Conservation (phyloP, 2,888 invertebrate genomes). For the Melanostoma scalare region DNA sequence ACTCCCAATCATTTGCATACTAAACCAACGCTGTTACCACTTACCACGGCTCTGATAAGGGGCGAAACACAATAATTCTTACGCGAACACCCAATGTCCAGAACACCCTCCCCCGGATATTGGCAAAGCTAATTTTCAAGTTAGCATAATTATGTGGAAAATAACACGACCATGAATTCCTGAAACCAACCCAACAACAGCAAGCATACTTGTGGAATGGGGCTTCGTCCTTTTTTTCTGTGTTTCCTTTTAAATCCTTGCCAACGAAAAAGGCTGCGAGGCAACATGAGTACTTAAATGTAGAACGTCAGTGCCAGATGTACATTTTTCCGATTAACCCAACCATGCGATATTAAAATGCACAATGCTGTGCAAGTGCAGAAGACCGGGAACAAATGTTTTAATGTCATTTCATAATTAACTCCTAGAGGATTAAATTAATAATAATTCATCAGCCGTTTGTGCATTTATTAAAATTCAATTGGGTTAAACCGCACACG, state of each 20-base stretch:
- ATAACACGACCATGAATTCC: too few species aligned
- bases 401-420: conserved; percentile 70
- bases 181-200: too few species aligned
- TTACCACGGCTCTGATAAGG: too few species aligned
- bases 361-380: conserved; percentile 23
- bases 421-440: conserved; percentile 68
- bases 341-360: conserved; percentile 26
- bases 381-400: conserved; percentile 47
- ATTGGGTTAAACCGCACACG: conserved; percentile 68
- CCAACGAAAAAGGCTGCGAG: not conserved
- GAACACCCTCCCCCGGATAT: too few species aligned
- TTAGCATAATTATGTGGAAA: too few species aligned
- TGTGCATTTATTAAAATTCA: conserved; percentile 69
- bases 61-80: too few species aligned
- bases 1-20: too few species aligned
- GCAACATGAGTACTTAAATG: not conserved
- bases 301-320: conserved; percentile 52
- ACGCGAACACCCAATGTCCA: too few species aligned
- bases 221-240: conserved; percentile 13
- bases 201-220: too few species aligned
- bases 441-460: conserved; percentile 70
- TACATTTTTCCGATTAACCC: conserved; percentile 13
- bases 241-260: not conserved
- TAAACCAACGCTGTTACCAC: too few species aligned
- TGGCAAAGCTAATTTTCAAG: too few species aligned